Percentiles rank a stretch among this genome's conserved stretches.
Conservation (phyloP, 2,113 vertebrate genomes). For the Rattus rattus region DNA sequence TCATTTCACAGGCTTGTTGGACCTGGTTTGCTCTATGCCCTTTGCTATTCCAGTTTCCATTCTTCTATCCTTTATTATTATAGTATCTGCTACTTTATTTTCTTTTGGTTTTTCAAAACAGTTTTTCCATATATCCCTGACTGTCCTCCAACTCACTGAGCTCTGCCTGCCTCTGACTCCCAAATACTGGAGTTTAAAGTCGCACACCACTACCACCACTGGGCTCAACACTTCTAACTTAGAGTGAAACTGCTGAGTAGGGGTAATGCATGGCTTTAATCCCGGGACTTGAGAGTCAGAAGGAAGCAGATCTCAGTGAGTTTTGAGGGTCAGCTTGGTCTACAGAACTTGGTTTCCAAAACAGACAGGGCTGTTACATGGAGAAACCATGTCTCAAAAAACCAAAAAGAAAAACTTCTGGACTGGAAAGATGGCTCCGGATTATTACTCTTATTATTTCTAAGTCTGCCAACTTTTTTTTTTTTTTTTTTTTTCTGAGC, state of each 20-base stretch:
- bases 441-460: neutral
- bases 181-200: neutral
- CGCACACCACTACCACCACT: neutral
- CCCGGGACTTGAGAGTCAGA: neutral
- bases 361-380: neutral
- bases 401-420: neutral
- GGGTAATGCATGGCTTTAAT: neutral
- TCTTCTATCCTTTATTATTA: slow-evolving; percentile 19
- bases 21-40: neutral
- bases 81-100: neutral
- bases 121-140: neutral
- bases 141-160: neutral
- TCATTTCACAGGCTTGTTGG: slow-evolving; percentile 3
- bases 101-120: neutral
- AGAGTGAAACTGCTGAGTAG: neutral
- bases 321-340: neutral
- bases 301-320: neutral
- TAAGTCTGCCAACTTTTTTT: neutral
- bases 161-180: neutral
- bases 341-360: neutral
- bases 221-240: neutral
- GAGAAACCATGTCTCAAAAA: neutral
- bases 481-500: too few relatives aligned
- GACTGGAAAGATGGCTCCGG: too few relatives aligned
- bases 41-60: neutral